These are phyloP conservation scores for Corythucha ciliata DNA, from an alignment of 2,888 invertebrate species.

Conservation along the genomic window DNA sequence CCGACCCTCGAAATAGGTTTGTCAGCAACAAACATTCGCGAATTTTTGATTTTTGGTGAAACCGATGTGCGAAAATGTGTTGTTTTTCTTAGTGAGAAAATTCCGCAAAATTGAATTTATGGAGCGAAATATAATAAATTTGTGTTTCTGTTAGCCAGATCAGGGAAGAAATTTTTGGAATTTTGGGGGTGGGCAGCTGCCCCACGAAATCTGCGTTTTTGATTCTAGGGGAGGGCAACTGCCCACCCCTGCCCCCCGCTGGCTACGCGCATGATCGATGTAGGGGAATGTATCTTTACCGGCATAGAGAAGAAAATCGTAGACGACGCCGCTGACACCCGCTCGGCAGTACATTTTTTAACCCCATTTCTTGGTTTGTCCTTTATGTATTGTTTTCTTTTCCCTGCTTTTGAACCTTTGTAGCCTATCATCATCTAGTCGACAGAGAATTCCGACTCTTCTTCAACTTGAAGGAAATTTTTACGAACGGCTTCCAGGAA, in stretches of 20 bases:
- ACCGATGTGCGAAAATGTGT: no score
- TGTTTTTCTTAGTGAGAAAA: no score
- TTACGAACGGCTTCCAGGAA: neutral
- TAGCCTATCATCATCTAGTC: slow-evolving; percentile 40
- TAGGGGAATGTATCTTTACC: slow-evolving; percentile 32
- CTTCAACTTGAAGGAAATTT: slow-evolving; percentile 29
- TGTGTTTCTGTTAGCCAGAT: no score
- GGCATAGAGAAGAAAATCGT: slow-evolving; percentile 38
- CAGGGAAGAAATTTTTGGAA: no score
- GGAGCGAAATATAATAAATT: no score
- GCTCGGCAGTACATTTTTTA: slow-evolving; percentile 39
- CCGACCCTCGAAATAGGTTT: no score
- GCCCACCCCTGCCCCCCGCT: slow-evolving; percentile 32
- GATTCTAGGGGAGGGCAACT: no score
- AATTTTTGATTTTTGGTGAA: no score
- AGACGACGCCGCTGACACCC: slow-evolving; percentile 39
- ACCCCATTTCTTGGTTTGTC: slow-evolving; percentile 40
- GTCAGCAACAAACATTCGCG: no score
- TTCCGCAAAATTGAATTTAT: no score
- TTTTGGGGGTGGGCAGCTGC: no score
- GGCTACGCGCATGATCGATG: slow-evolving; percentile 36
- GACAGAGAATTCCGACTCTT: slow-evolving; percentile 36
- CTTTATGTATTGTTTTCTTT: slow-evolving; percentile 38
- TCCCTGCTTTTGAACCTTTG: slow-evolving; percentile 38
- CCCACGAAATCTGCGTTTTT: no score